These are phyloP conservation scores for honey bee (Apis mellifera) DNA, from an alignment of 1,140 invertebrate species.

Conservation along the genomic window DNA sequence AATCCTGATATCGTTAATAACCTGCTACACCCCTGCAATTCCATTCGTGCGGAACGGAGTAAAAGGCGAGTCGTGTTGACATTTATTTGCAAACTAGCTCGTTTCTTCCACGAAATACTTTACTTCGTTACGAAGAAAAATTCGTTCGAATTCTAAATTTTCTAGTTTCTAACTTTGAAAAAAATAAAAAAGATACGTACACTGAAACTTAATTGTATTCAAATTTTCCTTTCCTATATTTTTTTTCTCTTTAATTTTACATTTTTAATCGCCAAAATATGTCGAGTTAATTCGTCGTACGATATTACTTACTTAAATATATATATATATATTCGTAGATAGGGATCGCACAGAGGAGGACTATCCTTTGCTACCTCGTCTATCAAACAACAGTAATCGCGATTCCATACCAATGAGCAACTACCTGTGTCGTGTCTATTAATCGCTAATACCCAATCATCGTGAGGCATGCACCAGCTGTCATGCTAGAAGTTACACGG, in stretches of 20 bases:
- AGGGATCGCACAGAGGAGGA: not conserved
- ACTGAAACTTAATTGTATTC: too few species aligned
- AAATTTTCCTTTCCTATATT: too few species aligned
- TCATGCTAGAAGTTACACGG: conserved; percentile 54
- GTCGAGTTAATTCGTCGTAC: too few species aligned
- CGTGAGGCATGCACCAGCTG: conserved; percentile 27
- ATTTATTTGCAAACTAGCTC: conserved; percentile 27
- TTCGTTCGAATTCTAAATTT: too few species aligned
- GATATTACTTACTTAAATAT: too few species aligned
- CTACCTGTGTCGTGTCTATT: conserved; percentile 58
- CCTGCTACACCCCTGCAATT: not conserved
- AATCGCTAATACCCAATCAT: conserved; percentile 35
- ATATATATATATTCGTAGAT: not conserved
- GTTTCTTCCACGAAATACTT: conserved; percentile 10
- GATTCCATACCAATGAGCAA: conserved; percentile 50
- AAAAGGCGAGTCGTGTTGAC: not conserved
- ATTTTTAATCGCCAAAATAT: too few species aligned
- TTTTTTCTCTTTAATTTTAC: too few species aligned
- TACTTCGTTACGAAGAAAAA: conserved; percentile 2
- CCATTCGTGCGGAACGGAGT: not conserved
- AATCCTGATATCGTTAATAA: not conserved
- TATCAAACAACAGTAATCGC: not conserved
- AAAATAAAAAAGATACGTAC: not conserved
- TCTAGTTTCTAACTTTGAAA: not conserved
- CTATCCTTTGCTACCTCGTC: not conserved